A percentile compares a stretch with the other conserved stretches of the same genome.
Evolutionary conservation across 2,113 vertebrate genomes (phyloP).

Genomic region (Anhinga rufa): DNA sequence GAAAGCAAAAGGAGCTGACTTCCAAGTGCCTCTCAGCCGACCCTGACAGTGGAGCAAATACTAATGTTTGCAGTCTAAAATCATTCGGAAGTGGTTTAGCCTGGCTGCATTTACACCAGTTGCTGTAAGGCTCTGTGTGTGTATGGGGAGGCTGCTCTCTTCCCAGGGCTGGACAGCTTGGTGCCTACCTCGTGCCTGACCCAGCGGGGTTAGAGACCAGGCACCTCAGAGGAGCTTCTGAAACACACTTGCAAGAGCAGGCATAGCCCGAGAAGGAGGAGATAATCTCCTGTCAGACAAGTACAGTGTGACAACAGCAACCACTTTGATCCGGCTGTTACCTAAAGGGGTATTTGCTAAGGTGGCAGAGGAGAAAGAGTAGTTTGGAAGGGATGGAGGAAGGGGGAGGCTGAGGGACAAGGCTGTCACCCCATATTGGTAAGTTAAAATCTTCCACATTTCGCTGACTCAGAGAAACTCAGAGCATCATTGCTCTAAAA

Average conservation of each 20-base stretch:
- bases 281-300: neutral
- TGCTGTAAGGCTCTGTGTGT: neutral
- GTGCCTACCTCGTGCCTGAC: neutral
- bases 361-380: neutral
- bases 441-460: neutral
- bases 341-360: neutral
- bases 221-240: neutral
- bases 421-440: neutral
- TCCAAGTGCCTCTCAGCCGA: neutral
- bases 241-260: neutral
- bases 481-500: neutral
- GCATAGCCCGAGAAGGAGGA: neutral
- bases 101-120: neutral
- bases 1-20: neutral
- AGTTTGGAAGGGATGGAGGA: neutral
- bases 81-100: neutral
- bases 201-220: neutral
- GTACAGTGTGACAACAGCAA: fast-evolving
- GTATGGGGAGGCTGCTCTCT: neutral
- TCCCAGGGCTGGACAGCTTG: neutral
- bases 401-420: neutral
- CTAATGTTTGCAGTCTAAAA: neutral
- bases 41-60: neutral
- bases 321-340: fast-evolving
- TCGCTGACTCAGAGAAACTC: fast-evolving